Conservation (phyloP, 2,888 invertebrate species). For the Baronia brevicornis region DNA sequence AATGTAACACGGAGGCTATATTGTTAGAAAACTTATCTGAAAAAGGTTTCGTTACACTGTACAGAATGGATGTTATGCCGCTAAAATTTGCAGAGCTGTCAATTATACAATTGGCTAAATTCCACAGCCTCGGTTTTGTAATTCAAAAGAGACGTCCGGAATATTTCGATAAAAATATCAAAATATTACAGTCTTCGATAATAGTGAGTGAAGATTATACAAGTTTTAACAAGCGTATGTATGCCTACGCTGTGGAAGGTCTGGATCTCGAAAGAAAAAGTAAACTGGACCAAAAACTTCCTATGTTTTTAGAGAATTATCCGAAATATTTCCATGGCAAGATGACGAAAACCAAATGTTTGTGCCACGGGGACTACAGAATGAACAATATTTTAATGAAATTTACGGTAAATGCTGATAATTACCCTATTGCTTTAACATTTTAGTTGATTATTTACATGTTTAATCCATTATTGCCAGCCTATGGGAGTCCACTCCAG, state of each 20-base stretch:
- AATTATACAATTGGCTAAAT: conserved; percentile 27
- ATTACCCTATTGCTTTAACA: too few species aligned
- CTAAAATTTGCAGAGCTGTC: conserved; percentile 27
- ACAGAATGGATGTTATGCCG: conserved; percentile 24
- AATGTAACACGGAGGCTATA: conserved; percentile 30
- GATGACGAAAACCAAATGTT: conserved; percentile 18
- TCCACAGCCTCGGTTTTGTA: conserved; percentile 29
- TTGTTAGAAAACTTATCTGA: conserved; percentile 37
- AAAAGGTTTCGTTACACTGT: conserved; percentile 28
- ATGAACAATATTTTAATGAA: background rate
- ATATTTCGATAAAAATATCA: conserved; percentile 25
- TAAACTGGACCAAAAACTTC: conserved; percentile 23
- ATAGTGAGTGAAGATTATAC: conserved; percentile 29
- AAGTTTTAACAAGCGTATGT: conserved; percentile 24
- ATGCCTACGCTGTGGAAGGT: conserved; percentile 19
- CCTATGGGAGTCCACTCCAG: too few species aligned
- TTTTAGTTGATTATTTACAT: too few species aligned
- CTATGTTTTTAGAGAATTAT: conserved; percentile 22
- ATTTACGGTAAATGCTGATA: too few species aligned
- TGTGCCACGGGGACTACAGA: conserved; percentile 37
- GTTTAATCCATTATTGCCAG: too few species aligned
- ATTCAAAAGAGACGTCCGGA: conserved; percentile 23
- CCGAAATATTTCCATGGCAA: conserved; percentile 22
- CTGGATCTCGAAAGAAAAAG: conserved; percentile 23
- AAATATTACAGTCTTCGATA: conserved; percentile 19